A percentile compares a stretch with the other conserved stretches of the same genome.
phyloP scores from a whole-genome alignment of 2,113 vertebrate genomes.

The Mugil cephalus region DNA sequence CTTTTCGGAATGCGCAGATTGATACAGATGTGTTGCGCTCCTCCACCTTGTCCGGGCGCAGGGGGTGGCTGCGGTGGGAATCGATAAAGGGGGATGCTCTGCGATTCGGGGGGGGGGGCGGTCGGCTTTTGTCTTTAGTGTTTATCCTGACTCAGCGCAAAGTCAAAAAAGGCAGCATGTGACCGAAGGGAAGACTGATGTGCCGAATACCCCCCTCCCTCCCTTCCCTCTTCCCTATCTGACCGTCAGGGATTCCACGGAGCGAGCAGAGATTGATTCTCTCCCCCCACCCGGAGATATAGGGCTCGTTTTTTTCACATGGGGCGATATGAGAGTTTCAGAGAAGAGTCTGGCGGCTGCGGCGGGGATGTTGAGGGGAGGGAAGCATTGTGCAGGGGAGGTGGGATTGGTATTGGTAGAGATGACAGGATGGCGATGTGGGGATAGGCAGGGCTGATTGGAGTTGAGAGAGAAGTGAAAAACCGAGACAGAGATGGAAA shows the following conservation, averaged over 20 bases:
- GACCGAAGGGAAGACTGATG: conserved; percentile 70
- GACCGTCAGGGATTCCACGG: conserved; percentile 65
- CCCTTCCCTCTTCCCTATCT: conserved; percentile 17
- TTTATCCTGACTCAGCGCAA: conserved; percentile 73
- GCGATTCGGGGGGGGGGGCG: conserved; percentile 32
- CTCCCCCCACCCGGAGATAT: conserved; percentile 63
- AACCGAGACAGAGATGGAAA: conserved; percentile 73
- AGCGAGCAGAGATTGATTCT: conserved; percentile 76
- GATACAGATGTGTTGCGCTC: conserved; percentile 67
- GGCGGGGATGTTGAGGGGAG: accelerated
- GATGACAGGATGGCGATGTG: conserved; percentile 69
- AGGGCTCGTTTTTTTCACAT: conserved; percentile 74
- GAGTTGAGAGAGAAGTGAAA: conserved; percentile 66
- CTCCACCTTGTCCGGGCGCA: conserved; percentile 38
- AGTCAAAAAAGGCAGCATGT: conserved; percentile 74
- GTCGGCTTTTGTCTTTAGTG: conserved; percentile 63
- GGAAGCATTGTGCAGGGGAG: conserved; percentile 34
- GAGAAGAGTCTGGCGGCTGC: conserved; percentile 36
- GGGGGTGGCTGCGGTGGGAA: conserved; percentile 54
- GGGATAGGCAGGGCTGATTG: conserved; percentile 74
- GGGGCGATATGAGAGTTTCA: conserved; percentile 70
- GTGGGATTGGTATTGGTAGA: conserved; percentile 65
- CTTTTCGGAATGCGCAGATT: conserved; percentile 63
- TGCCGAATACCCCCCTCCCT: background rate
- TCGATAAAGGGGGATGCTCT: conserved; percentile 61